phyloP scores from a whole-genome alignment of 2,888 invertebrate species.

The Phlogophora meticulosa region DNA sequence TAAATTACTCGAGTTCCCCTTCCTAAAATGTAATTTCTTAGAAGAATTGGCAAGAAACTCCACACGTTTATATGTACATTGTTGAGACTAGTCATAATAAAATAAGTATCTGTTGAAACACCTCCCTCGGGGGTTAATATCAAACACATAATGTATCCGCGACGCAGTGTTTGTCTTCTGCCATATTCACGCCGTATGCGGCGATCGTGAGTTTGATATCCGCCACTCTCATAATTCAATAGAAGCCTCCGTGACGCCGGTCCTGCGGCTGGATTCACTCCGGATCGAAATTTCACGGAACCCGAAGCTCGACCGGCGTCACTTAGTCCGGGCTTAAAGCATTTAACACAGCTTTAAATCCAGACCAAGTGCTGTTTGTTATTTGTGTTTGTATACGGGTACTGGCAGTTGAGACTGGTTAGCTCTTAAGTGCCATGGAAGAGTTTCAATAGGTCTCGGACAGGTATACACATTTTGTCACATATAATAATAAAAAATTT shows the following conservation, averaged over 20 bases:
- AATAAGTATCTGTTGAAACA: no score
- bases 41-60: no score
- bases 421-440: background rate
- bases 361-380: constrained; percentile 14
- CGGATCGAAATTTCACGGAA: constrained; percentile 11
- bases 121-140: no score
- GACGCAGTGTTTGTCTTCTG: background rate
- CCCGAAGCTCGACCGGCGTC: constrained; percentile 23
- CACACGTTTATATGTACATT: no score
- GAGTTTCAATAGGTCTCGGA: background rate
- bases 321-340: constrained; percentile 8
- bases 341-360: constrained; percentile 16
- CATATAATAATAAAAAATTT: no score
- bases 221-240: constrained; percentile 5
- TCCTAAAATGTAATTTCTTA: no score
- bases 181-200: no score
- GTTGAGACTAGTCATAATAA: no score
- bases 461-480: background rate
- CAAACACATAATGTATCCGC: background rate
- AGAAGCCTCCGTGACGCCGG: constrained; percentile 1
- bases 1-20: no score
- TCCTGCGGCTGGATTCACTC: constrained; percentile 17
- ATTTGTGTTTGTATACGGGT: constrained; percentile 10
- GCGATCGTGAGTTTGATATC: constrained; percentile 15
- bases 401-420: background rate